Evolutionary conservation across 1,140 invertebrate genomes (phyloP), one percentile per base, ranked within the genome.

Genomic region (Spodoptera litura): DNA sequence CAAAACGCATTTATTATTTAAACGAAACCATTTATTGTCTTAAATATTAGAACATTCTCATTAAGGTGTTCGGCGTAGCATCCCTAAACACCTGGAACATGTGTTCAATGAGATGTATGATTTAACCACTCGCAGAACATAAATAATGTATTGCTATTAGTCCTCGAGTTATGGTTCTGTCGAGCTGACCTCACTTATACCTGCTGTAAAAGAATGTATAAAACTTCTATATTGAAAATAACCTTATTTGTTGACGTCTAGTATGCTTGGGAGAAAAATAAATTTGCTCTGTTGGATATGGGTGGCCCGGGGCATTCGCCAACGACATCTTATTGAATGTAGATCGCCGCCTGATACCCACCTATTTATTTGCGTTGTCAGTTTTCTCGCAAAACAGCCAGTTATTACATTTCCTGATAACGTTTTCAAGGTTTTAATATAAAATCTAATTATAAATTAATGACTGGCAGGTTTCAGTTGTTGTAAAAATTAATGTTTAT

Each of bases 161-260:
- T 44, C 15, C 13, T n/a, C n/a, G 59, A 73, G 71, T 59, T 73
- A 82, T 82, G 80, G 71, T 80, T 78, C 80, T 88, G 78, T 88
- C 80, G 84, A 86, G 80, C 83, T 78, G 82, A 83, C 78, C 81
- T 73, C 53, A 61, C 71, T 44, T 59, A 58, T 58, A 72, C 35
- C 35, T 13, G 56, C 15, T 59, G 55, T 73, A 58, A 73, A 81
- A 86, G 84, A 87, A 89, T 85, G 85, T 89, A 89, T 89, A 89
- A 89, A 89, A 86, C 80, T 83, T 82, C 73, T 86, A 86, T 87
- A 87, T 92, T 90, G 89, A 92, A 92, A 93, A 92, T 92, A 92
- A 91, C 87, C 87, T 93, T 93, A 91, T 93, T 93, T 93, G 90
- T 93, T 93, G 89, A 91, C 90, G 89, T 93, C 91, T 92, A 90